These are phyloP conservation scores for Melipona quadrifasciata DNA, from an alignment of 1,140 invertebrate species.

Conservation along the genomic window DNA sequence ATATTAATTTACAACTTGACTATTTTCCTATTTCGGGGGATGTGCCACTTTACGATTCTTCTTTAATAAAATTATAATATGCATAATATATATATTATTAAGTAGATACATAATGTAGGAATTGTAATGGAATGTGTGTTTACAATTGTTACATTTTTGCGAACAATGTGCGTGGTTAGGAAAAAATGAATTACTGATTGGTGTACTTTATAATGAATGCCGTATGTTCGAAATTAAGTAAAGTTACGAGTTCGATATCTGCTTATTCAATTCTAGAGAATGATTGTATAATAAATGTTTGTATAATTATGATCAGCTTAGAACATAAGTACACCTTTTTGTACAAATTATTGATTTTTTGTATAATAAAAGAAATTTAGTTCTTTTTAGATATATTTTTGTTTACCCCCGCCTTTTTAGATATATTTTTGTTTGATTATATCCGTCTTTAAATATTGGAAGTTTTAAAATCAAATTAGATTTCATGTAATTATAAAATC, in stretches of 20 bases:
- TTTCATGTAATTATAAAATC: too few species aligned
- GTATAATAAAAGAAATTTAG: slow-evolving; percentile 72
- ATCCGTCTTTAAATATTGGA: not conserved
- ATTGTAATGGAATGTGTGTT: slow-evolving; percentile 23
- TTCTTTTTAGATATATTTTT: slow-evolving; percentile 50
- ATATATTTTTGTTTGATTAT: not conserved
- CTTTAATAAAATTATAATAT: slow-evolving; percentile 22
- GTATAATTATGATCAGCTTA: slow-evolving; percentile 34
- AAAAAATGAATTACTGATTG: not conserved
- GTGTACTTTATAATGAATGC: slow-evolving; percentile 7
- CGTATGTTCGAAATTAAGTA: slow-evolving; percentile 9
- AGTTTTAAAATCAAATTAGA: too few species aligned
- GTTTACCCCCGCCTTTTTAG: slow-evolving; percentile 26
- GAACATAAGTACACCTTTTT: slow-evolving; percentile 66
- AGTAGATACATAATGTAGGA: slow-evolving; percentile 16
- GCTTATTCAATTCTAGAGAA: slow-evolving; percentile 31
- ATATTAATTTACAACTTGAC: slow-evolving; percentile 21
- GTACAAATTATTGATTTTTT: slow-evolving; percentile 71
- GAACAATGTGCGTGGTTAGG: not conserved
- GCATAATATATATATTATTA: slow-evolving; percentile 54
- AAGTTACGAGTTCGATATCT: slow-evolving; percentile 18
- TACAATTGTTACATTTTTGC: slow-evolving; percentile 8
- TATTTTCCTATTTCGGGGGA: slow-evolving; percentile 46
- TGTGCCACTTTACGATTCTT: slow-evolving; percentile 40
- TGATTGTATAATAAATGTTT: slow-evolving; percentile 40